A percentile compares a stretch with the other conserved stretches of the same genome.
Conservation (phyloP, 2,113 vertebrate genomes). For the Burhinus bistriatus region DNA sequence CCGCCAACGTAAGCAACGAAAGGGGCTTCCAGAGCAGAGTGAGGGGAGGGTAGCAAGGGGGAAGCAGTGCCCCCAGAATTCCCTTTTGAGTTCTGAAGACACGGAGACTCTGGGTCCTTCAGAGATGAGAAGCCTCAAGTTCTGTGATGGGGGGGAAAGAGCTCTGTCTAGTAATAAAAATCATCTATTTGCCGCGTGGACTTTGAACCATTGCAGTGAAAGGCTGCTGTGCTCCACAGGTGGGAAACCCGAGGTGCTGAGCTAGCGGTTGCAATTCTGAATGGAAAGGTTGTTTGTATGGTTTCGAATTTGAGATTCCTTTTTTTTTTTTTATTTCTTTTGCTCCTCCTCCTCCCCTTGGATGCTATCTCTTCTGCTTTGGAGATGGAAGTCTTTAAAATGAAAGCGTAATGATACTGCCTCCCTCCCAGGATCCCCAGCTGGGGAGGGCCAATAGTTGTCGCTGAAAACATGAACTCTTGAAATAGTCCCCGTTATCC, state of each 20-base stretch:
- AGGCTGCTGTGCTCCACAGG: background rate
- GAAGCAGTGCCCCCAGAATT: background rate
- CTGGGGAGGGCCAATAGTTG: conserved; percentile 10
- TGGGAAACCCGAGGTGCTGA: background rate
- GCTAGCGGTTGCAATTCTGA: background rate
- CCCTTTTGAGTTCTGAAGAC: conserved; percentile 13
- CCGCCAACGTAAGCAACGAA: background rate
- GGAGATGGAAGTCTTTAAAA: conserved; percentile 15
- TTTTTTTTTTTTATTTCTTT: background rate
- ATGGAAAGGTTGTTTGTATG: conserved; percentile 28
- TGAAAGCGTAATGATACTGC: background rate
- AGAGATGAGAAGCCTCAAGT: conserved; percentile 45
- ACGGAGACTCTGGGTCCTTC: background rate
- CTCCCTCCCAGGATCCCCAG: background rate
- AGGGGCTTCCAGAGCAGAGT: conserved; percentile 21
- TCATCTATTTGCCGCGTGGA: conserved; percentile 22
- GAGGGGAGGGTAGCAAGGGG: background rate
- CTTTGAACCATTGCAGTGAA: background rate
- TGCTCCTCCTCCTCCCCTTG: background rate
- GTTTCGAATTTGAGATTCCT: conserved; percentile 13
- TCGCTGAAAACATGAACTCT: background rate
- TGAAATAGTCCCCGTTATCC: background rate
- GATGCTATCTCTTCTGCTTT: conserved; percentile 31
- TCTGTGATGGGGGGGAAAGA: conserved; percentile 4
- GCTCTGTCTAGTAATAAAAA: conserved; percentile 33